A percentile compares a stretch with the other conserved stretches of the same genome.
phyloP scores from a whole-genome alignment of 2,113 vertebrate species.

The Mirza zaza region DNA sequence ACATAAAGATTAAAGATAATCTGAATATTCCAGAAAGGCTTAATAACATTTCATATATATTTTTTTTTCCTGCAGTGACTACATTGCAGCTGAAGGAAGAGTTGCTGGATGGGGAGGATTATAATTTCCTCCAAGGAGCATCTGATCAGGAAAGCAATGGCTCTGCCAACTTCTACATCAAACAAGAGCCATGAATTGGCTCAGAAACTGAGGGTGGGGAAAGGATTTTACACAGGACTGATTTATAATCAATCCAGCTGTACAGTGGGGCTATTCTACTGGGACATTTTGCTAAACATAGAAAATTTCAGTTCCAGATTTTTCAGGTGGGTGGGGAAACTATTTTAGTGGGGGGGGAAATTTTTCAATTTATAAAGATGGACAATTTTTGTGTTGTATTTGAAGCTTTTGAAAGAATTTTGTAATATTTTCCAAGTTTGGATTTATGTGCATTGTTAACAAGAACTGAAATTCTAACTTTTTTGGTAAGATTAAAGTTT shows the following conservation, averaged over 20 bases:
- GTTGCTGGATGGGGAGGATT: conserved; percentile 93
- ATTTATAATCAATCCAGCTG: conserved; percentile 72
- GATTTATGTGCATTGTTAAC: conserved; percentile 90
- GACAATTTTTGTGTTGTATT: conserved; percentile 97
- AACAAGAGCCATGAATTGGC: conserved; percentile 93
- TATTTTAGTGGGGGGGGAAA: conserved; percentile 83
- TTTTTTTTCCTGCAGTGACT: conserved; percentile 84
- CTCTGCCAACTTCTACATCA: conserved; percentile 97
- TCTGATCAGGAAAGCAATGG: conserved; percentile 98
- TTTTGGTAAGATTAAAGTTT: conserved; percentile 89
- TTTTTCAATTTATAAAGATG: conserved; percentile 92
- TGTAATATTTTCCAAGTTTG: conserved; percentile 91
- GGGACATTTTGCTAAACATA: conserved; percentile 85
- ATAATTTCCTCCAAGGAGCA: conserved; percentile 93
- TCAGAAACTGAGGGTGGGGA: conserved; percentile 69
- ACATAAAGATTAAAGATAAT: conserved; percentile 7
- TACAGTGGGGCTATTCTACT: conserved; percentile 72
- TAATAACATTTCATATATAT: not conserved
- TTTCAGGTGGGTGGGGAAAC: conserved; percentile 82
- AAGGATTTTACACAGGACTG: conserved; percentile 81
- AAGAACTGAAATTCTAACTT: conserved; percentile 89
- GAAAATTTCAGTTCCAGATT: conserved; percentile 86
- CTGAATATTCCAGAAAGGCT: not conserved
- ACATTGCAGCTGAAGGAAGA: conserved; percentile 95
- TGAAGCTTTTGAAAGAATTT: conserved; percentile 94